Conservation (phyloP, 2,888 invertebrate genomes). For the Cephus nigrinus region DNA sequence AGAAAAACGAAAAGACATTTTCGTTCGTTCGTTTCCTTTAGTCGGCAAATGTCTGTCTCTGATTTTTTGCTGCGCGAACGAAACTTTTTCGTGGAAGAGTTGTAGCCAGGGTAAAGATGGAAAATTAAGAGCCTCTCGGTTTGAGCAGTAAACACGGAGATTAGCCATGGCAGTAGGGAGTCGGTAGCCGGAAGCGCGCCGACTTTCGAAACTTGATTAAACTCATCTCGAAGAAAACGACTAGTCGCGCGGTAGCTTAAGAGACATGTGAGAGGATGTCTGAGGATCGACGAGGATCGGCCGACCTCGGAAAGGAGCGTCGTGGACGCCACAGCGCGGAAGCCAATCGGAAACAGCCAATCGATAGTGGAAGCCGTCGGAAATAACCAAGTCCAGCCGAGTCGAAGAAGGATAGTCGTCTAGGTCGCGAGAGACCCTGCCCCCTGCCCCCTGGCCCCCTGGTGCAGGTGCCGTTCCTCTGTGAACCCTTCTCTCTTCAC, state of each 20-base stretch:
- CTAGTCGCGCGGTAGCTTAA: too few species aligned
- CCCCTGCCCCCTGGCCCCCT: too few species aligned
- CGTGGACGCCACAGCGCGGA: background rate
- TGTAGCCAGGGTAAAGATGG: constrained; percentile 31
- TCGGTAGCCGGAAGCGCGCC: too few species aligned
- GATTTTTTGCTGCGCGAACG: constrained; percentile 26
- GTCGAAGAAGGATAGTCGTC: background rate
- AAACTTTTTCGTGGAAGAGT: constrained; percentile 50
- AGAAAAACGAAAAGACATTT: too few species aligned
- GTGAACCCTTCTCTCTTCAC: too few species aligned
- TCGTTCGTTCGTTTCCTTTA: too few species aligned
- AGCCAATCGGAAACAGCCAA: background rate
- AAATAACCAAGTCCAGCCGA: background rate
- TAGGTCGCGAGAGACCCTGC: too few species aligned
- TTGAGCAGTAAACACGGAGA: constrained; percentile 23
- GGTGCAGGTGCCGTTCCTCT: too few species aligned
- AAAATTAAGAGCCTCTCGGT: constrained; percentile 34
- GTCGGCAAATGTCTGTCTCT: too few species aligned
- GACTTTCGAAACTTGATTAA: background rate
- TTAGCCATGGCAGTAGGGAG: background rate
- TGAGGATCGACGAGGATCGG: too few species aligned
- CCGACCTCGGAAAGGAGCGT: too few species aligned
- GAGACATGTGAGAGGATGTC: too few species aligned
- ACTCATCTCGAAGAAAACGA: background rate
- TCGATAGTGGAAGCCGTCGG: background rate